These are phyloP conservation scores for Hydroisotoma schaefferi DNA, from an alignment of 2,888 invertebrate species.

Conservation along the genomic window DNA sequence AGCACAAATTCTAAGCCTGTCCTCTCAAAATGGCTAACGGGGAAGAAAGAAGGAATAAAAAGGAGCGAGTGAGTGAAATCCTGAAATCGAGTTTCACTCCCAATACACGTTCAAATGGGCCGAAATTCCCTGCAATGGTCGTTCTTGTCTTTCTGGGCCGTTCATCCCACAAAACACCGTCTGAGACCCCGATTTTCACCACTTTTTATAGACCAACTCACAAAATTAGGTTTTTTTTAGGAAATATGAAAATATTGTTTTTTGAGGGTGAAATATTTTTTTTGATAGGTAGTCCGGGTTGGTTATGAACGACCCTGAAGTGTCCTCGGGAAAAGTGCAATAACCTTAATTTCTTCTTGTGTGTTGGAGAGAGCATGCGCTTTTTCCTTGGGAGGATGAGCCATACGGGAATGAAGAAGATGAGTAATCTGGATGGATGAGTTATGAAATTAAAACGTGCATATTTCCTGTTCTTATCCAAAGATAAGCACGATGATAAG, in stretches of 20 bases:
- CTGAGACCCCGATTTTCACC: background rate
- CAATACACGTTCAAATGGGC: conserved; percentile 3
- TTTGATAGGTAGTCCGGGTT: too few relatives aligned
- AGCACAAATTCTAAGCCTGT: conserved; percentile 40
- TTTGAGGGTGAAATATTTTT: background rate
- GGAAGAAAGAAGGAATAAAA: conserved; percentile 21
- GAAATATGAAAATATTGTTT: background rate
- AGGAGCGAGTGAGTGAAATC: background rate
- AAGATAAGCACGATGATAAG: too few relatives aligned
- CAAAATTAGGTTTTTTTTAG: too few relatives aligned
- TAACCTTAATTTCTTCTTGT: conserved; percentile 2
- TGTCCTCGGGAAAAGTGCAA: conserved; percentile 5
- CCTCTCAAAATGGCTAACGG: conserved; percentile 46
- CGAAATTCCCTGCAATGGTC: background rate
- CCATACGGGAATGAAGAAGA: too few relatives aligned
- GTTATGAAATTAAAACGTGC: too few relatives aligned
- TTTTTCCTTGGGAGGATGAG: too few relatives aligned
- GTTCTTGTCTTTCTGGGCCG: background rate
- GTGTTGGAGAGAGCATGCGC: too few relatives aligned
- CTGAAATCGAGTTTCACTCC: background rate
- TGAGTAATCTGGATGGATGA: too few relatives aligned
- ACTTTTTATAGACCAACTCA: background rate
- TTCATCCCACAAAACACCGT: background rate
- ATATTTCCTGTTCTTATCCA: too few relatives aligned
- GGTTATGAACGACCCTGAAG: background rate